Evolutionary conservation across 2,888 invertebrate genomes (phyloP).

Genomic region (Zonitis immaculata): DNA sequence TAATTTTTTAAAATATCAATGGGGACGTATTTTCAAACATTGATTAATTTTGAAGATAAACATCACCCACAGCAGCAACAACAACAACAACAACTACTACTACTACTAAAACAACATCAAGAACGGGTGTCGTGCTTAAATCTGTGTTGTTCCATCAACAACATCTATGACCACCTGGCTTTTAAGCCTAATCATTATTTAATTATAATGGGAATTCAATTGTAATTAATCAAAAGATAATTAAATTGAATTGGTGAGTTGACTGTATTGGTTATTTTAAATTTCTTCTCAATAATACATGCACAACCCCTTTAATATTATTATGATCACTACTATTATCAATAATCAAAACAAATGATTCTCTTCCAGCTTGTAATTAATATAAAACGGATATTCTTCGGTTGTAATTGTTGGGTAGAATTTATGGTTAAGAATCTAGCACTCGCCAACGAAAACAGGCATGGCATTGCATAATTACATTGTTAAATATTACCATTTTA

Average conservation of each 20-base stretch:
- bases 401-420: neutral
- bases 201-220: slow-evolving; percentile 40
- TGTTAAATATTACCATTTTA: slow-evolving; percentile 6
- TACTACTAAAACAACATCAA: neutral
- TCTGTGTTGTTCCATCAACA: slow-evolving; percentile 25
- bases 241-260: slow-evolving; percentile 37
- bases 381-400: neutral
- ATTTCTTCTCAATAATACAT: neutral
- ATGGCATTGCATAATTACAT: slow-evolving; percentile 13
- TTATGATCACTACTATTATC: neutral
- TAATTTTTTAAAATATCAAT: slow-evolving; percentile 12
- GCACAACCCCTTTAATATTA: no score
- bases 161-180: slow-evolving; percentile 46
- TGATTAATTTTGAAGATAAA: slow-evolving; percentile 15
- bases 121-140: slow-evolving; percentile 23
- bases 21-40: slow-evolving; percentile 9
- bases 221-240: slow-evolving; percentile 33
- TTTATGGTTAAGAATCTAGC: slow-evolving; percentile 1
- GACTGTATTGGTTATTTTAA: slow-evolving; percentile 1
- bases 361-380: neutral
- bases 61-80: slow-evolving; percentile 11
- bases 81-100: slow-evolving; percentile 5
- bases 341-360: neutral
- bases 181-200: slow-evolving; percentile 34
- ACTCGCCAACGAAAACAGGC: slow-evolving; percentile 10